A percentile compares a stretch with the other conserved stretches of the same genome.
Conservation (phyloP, 2,797 vertebrate genomes). For the Falco rusticolus region DNA sequence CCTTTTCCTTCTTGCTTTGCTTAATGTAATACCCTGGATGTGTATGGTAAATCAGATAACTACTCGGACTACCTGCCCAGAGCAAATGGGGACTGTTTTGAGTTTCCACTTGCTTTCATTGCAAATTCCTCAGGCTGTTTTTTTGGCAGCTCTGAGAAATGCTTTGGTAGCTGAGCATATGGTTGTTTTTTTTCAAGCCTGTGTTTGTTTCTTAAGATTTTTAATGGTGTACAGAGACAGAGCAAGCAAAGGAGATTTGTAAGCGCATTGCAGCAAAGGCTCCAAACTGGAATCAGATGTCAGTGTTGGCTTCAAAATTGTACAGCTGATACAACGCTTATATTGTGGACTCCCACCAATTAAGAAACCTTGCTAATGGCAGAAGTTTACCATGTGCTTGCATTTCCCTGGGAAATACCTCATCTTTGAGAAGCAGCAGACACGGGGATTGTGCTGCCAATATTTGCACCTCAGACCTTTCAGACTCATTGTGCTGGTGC, state of each 20-base stretch:
- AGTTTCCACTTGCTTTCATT: conserved; percentile 29
- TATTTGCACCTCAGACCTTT: neutral
- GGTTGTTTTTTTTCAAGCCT: conserved; percentile 1
- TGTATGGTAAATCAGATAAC: neutral
- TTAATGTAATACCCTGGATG: neutral
- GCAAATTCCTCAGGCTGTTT: neutral
- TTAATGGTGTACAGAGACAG: neutral
- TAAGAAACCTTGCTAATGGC: neutral
- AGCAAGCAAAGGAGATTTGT: neutral
- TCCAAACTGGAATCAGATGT: conserved; percentile 47
- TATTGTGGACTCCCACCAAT: neutral
- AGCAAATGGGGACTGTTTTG: neutral
- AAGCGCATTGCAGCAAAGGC: neutral
- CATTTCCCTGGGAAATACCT: neutral
- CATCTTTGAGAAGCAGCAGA: neutral
- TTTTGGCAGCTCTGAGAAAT: conserved; percentile 8
- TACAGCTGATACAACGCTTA: neutral
- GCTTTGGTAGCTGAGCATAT: conserved; percentile 9
- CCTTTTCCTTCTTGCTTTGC: neutral
- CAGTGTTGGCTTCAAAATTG: neutral
- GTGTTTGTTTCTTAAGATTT: conserved; percentile 22
- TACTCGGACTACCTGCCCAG: conserved; percentile 2
- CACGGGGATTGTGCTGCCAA: neutral
- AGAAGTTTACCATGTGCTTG: neutral
- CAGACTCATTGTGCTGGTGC: fast-evolving